Conservation (phyloP, 2,888 invertebrate species). For the Agrotis exclamationis region DNA sequence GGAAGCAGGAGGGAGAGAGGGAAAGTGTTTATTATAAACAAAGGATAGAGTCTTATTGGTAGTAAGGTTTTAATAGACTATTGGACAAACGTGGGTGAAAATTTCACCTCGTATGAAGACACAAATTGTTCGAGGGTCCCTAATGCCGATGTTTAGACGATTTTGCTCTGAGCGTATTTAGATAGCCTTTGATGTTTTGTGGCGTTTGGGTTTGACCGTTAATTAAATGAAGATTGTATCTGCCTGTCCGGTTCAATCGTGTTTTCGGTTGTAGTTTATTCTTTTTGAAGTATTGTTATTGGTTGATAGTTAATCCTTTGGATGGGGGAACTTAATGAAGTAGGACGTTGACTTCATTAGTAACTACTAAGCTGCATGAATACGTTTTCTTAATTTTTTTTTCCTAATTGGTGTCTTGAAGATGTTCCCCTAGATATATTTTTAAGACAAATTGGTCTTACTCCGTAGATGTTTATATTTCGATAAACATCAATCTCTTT, state of each 20-base stretch:
- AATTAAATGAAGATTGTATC: conserved; percentile 85
- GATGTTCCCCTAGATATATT: neutral
- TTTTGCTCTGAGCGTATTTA: conserved; percentile 88
- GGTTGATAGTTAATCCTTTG: conserved; percentile 56
- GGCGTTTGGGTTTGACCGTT: conserved; percentile 84
- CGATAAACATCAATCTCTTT: conserved; percentile 59
- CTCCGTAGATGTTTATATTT: conserved; percentile 8
- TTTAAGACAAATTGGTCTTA: neutral
- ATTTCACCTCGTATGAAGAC: conserved; percentile 80
- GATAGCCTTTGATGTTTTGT: conserved; percentile 89
- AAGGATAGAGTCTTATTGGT: conserved; percentile 90
- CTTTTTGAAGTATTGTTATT: conserved; percentile 74
- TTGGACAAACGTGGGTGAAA: conserved; percentile 83
- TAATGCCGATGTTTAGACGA: conserved; percentile 86
- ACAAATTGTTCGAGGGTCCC: conserved; percentile 77
- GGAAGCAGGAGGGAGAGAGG: conserved; percentile 74
- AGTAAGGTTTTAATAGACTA: conserved; percentile 78
- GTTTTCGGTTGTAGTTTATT: conserved; percentile 74
- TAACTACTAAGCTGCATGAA: conserved; percentile 17
- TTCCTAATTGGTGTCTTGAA: neutral
- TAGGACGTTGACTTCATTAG: conserved; percentile 41
- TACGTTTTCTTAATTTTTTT: neutral
- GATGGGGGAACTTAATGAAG: conserved; percentile 44
- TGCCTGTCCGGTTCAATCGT: conserved; percentile 78
- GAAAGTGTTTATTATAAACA: conserved; percentile 91